Evolutionary conservation across 2,113 vertebrate genomes (phyloP), one percentile per base, ranked within the genome.

Genomic region (Podocnemis expansa): DNA sequence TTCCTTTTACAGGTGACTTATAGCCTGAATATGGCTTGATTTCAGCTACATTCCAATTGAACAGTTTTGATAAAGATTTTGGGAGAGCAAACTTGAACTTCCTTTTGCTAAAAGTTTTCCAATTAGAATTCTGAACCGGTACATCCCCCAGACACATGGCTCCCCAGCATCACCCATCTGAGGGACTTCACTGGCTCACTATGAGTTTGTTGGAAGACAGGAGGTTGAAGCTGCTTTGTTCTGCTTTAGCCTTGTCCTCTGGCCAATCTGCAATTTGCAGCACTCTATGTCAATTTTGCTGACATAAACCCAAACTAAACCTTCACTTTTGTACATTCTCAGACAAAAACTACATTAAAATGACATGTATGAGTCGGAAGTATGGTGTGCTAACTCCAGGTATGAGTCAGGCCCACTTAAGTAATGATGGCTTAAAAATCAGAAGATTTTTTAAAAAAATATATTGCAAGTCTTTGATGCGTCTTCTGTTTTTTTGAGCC

Each of bases 381-480:
- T 58, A 58, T 27, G 25, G 56, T 58, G 29, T 27, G 25, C 25
- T 58, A 58, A 58, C 24, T 58, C 56, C 4, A 10, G 25, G 56
- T 19, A 6, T n/a, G 16, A n/a, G 63, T 67, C 63, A 67, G 31
- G 92, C 73, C 5, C 1, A 73, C 45, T 86, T 92, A 96, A 84
- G 52, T 34, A 3, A 5, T n/a, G 16, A 85, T 79, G 94, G 22
- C 80, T 91, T 60, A 89, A 78, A 91, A 91, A 91, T 75, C 17
- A 45, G 73, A 70, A 14, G n/a, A n/a, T 0, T 55, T 93, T 85
- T 29, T 52, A 52, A 52, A 52, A 58, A 25, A 58, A 58, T 58
- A 58, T 10, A 79, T 79, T 95, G 84, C 22, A 91, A 38, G 52
- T 38, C 49, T 55, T 94, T 93, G 52, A 84, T 81, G 81, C 83